Base-by-base conservation (phyloP, 2,888 invertebrate genomes). In the Archaeoteleia sp. region DNA sequence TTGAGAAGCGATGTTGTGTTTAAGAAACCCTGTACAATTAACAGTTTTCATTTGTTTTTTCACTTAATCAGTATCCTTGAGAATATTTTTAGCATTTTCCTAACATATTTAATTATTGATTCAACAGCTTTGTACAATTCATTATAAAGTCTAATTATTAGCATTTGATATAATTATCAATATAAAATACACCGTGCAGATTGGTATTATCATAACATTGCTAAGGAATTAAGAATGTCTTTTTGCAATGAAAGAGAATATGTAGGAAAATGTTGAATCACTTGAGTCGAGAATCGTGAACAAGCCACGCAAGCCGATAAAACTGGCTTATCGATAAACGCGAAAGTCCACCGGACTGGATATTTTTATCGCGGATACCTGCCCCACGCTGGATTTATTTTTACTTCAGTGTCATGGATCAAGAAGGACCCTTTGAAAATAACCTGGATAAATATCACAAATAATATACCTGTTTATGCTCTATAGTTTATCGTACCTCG, bases 351-450 rank as follows among this genome's bases (percentile, higher is more conserved):
- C 25, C 57, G 51, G 40, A 34, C 55, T 30, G 43, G 39, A 45
- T 57, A 63, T 55, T 63, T 55, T 63, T 63, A 51, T 63, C 55
- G 39, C 35, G 48, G 32, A 15, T 39, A 53, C 46, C 43, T 53
- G 32, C 48, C 42, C 23, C 25, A 35, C 42, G 17, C 17, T 30
- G 43, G 29, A 61, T 57, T 69, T 65, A 65, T 69, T 65, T 61
- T 57, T 61, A 51, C 35, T 30, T 55, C 40, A 13, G 34, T 45
- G 25, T 49, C 46, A 48, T 53, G 49, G 55, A 48, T 69, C 43
- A 35, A 42, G 53, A 42, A 42, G 46, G 30, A 32, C 25, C 40
- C 23, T 32, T 25, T 39, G 25, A 30, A 40, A 57, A 48, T 25
- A 48, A 15, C 29, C 40, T n/a, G 14, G 35, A 49, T 49, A 60